A percentile compares a stretch with the other conserved stretches of the same genome.
Evolutionary conservation across 2,113 vertebrate genomes (phyloP).

Genomic region (Myotis brandtii): DNA sequence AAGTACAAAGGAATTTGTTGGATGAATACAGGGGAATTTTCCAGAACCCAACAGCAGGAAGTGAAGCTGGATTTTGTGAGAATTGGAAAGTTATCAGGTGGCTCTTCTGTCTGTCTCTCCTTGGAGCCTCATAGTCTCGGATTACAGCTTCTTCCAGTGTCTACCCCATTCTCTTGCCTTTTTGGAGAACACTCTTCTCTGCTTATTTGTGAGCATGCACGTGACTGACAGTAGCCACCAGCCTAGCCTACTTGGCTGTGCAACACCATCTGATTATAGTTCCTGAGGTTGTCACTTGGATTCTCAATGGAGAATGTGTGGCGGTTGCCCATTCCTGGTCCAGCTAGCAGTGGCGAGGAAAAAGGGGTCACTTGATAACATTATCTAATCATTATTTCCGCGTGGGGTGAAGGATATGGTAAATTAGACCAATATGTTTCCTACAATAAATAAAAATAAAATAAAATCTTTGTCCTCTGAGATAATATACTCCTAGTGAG

Average conservation of each 20-base stretch:
- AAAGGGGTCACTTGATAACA: not conserved
- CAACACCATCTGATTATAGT: not conserved
- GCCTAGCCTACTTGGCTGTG: not conserved
- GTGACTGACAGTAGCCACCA: not conserved
- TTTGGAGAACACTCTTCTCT: not conserved
- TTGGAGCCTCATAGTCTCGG: not conserved
- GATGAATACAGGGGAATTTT: not conserved
- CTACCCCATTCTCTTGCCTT: not conserved
- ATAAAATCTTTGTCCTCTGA: not conserved
- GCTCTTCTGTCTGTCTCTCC: not conserved
- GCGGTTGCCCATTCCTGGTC: not conserved
- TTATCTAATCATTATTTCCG: conserved; percentile 7
- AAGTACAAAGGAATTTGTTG: not conserved
- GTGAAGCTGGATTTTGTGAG: conserved; percentile 6
- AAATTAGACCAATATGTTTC: not conserved
- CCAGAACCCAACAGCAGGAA: not conserved
- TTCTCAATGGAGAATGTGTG: not conserved
- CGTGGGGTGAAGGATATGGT: not conserved
- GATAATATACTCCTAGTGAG: not conserved
- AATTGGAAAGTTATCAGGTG: not conserved
- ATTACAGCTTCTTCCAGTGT: not conserved
- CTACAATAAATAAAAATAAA: conserved; percentile 3
- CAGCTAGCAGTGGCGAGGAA: not conserved
- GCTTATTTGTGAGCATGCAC: not conserved
- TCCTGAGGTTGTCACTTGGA: not conserved